Conservation (phyloP, 2,797 vertebrate species). For the Coendou prehensilis region DNA sequence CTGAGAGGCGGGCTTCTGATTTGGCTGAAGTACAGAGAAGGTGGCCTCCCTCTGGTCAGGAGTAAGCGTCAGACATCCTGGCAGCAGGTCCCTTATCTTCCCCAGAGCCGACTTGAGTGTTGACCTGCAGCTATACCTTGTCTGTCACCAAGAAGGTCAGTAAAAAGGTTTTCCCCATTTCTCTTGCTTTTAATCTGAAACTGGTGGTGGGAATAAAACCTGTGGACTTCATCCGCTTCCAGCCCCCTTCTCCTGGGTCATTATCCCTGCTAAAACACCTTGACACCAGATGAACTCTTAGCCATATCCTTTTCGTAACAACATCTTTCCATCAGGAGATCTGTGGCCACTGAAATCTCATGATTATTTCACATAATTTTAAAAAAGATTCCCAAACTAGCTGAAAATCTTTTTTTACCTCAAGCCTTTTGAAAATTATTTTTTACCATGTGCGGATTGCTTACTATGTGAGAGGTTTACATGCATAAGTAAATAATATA, state of each 20-base stretch:
- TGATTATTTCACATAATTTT: neutral
- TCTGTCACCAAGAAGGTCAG: neutral
- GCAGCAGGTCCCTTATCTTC: neutral
- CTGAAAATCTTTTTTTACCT: neutral
- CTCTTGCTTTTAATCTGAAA: constrained; percentile 15
- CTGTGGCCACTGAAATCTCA: neutral
- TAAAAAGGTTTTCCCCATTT: neutral
- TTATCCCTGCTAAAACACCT: neutral
- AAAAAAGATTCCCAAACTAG: neutral
- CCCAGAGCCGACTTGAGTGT: neutral
- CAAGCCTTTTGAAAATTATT: neutral
- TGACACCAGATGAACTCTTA: neutral
- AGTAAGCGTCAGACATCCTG: neutral
- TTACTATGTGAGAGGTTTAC: neutral
- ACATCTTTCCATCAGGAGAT: neutral
- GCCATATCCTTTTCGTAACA: neutral
- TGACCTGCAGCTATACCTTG: neutral
- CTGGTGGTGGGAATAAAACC: neutral
- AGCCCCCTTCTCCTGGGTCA: neutral
- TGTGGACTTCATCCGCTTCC: neutral
- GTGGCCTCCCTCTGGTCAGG: neutral
- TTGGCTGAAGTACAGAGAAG: neutral
- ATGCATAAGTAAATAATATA: neutral
- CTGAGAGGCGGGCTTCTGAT: neutral
- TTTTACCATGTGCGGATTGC: neutral